Base-by-base conservation (phyloP, 2,113 vertebrate genomes). In the Rhombomys opimus region DNA sequence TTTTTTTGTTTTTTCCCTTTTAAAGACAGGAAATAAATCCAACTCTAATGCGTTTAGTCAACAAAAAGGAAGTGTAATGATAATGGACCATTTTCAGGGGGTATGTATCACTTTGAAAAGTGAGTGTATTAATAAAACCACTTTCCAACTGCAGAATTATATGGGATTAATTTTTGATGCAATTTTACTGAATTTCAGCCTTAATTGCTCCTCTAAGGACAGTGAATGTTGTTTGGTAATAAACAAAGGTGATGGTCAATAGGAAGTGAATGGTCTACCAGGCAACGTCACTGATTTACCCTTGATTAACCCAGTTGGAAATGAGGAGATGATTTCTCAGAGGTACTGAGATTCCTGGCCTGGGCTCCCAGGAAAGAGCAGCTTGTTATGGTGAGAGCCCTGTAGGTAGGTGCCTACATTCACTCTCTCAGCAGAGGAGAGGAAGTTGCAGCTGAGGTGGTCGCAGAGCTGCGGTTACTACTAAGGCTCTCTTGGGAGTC, bases 121-220 rank as follows among this genome's bases (percentile, higher is more conserved):
- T 38, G 6, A 72, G n/a, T 89, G 14, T 22, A 35, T 86, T 82
- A 41, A 84, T 38, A 61, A 65, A 78, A 17, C 50, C 17, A 87
- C 27, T 87, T 5, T 96, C 38, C 22, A 94, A 85, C 54, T 30
- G 59, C 81, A 91, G 50, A 38, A 82, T 65, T 87, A 68, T 52
- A 22, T 84, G 70, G 59, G 61, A 68, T 88, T 77, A 41, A 15
- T 76, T 88, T 91, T 70, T 61, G 23, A 77, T n/a, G 9, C 18
- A 84, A 77, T 88, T 94, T 70, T 54, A 41, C 25, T 87, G 52
- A 70, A 54, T 63, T 93, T 81, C 84, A 77, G 41, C 38, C n/a
- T 92, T 41, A 70, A 82, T 84, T 94, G 35, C 76, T 18, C 59
- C 82, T 87, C 82, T 80, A 11, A 27, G 63, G 32, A 72, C 35